phyloP scores from a whole-genome alignment of 1,140 invertebrate species.

The Leptinotarsa texana region DNA sequence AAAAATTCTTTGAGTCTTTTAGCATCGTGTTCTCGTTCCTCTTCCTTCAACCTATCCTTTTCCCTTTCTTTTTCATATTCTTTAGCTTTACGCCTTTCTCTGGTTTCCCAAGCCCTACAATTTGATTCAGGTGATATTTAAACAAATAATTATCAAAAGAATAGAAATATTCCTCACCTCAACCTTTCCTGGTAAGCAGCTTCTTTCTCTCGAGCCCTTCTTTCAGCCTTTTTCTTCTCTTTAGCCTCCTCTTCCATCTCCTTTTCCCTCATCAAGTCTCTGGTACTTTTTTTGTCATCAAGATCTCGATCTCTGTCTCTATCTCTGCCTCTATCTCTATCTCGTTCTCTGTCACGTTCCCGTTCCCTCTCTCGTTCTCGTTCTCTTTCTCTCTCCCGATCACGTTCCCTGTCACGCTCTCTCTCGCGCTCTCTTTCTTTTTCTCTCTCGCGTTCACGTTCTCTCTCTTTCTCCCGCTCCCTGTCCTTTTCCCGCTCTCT shows the following conservation, averaged over 20 bases:
- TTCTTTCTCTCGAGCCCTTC: conserved; percentile 91
- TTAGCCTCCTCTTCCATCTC: conserved; percentile 90
- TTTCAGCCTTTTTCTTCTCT: conserved; percentile 87
- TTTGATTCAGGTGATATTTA: background rate
- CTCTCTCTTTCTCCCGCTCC: conserved; percentile 55
- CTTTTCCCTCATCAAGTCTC: conserved; percentile 73
- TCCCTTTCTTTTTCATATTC: conserved; percentile 91
- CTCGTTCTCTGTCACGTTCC: conserved; percentile 56
- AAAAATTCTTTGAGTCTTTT: conserved; percentile 95
- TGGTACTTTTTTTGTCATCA: conserved; percentile 60
- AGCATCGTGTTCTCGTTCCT: conserved; percentile 86
- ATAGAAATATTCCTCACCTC: conserved; percentile 29
- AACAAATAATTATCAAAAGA: too few relatives aligned
- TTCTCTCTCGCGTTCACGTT: conserved; percentile 56
- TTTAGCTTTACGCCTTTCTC: conserved; percentile 90
- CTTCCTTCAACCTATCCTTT: conserved; percentile 79
- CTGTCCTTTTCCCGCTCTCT: conserved; percentile 54
- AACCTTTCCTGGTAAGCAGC: conserved; percentile 86
- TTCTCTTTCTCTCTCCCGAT: conserved; percentile 57
- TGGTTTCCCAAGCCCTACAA: conserved; percentile 83
- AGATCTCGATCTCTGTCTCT: conserved; percentile 58
- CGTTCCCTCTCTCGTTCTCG: conserved; percentile 58
- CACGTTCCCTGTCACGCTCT: conserved; percentile 55
- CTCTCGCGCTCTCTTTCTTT: conserved; percentile 56
- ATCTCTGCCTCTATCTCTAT: conserved; percentile 61